Base-by-base conservation (phyloP, 2,797 vertebrate species). In the Rhyacichthys aspro region DNA sequence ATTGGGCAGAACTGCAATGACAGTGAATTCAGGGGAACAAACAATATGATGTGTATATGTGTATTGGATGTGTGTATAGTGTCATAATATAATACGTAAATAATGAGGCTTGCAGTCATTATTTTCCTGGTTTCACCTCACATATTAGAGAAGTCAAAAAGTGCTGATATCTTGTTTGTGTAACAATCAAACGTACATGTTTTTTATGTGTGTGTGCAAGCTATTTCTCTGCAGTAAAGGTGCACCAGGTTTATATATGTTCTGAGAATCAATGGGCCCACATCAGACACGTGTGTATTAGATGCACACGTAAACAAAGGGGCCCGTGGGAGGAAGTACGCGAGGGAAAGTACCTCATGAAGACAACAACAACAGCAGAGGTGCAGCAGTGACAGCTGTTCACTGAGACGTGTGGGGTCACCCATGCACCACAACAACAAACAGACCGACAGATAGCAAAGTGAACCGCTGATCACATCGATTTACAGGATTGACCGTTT, bases 281-380 rank as follows among this genome's bases (percentile, higher is more conserved):
- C 71, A 70, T 70, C 44, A 70, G 45, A 66, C 43, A 14, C 11
- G 4, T 65, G 49, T 53, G 66, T 44, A 62, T 53, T 50, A 56
- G 34, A 59, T 12, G 43, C 43, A 55, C 48, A 28, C 37, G 43
- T 74, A 87, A 89, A 88, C 84, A 87, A 81, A 84, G 77, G 75
- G 72, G 71, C 81, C 81, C 84, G 81, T 79, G 86, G 84, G 84
- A 87, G 87, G 84, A 88, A 88, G 82, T 85, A 79, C 38, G 43
- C 63, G 80, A 85, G 81, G 86, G 86, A 82, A 86, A 89, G 87
- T 76, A 87, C 87, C 88, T 83, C 52, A 39, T 70, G 69, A 74
- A 83, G 81, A 85, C 79, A 84, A 86, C 74, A 88, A 90, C 86
- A 90, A 75, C 82, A 88, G 71, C 79, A 73, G 78, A 78, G 59